Percentiles rank a stretch among this genome's conserved stretches.
phyloP scores from a whole-genome alignment of 2,888 invertebrate genomes.

The Urechis unicinctus region DNA sequence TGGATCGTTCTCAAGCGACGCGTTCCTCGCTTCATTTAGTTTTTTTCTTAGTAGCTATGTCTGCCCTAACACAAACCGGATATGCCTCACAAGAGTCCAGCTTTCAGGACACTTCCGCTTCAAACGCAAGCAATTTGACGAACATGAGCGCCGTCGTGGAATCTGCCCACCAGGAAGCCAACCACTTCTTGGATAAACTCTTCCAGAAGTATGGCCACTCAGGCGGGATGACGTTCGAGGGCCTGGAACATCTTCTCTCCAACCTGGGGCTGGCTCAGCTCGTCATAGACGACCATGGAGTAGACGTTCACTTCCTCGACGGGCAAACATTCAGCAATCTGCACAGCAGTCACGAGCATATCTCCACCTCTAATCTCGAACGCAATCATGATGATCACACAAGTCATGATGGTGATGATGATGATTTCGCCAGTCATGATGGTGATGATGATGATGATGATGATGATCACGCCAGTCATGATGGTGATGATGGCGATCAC shows the following conservation, averaged over 20 bases:
- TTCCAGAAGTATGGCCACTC: constrained; percentile 59
- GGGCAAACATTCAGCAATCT: no score
- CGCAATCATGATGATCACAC: not conserved
- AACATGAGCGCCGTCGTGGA: no score
- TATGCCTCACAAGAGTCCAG: no score
- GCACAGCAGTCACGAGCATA: not conserved
- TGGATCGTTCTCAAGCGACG: no score
- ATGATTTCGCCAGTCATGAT: not conserved
- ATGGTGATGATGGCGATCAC: no score
- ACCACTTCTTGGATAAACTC: constrained; percentile 47
- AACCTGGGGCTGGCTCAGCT: constrained; percentile 59
- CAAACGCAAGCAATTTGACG: no score
- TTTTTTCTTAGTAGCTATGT: no score
- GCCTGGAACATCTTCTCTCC: constrained; percentile 64
- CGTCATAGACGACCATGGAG: constrained; percentile 7
- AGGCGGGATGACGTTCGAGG: constrained; percentile 60
- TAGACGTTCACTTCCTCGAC: constrained; percentile 8
- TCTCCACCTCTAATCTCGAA: not conserved
- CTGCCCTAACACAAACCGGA: no score
- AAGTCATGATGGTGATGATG: constrained; percentile 1
- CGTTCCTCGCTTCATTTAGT: no score
- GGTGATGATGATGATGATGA: not conserved
- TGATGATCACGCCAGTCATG: no score
- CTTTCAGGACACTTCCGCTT: no score
- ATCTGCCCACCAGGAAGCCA: no score